Evolutionary conservation across 2,113 vertebrate genomes (phyloP), one percentile per base, ranked within the genome.

Genomic region (Myotis lucifugus): DNA sequence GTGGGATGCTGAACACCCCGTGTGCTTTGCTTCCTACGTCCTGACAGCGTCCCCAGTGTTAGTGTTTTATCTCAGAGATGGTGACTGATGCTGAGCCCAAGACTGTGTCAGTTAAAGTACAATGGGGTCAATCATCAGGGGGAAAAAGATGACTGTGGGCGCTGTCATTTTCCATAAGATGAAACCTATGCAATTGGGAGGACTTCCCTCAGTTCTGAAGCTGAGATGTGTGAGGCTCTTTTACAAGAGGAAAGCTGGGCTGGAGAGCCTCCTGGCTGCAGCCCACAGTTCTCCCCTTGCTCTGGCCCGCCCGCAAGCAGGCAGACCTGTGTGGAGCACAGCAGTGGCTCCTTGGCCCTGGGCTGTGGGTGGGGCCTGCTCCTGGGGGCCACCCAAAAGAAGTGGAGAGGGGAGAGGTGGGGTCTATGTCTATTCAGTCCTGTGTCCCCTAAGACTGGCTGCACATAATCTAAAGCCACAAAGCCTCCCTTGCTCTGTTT

Each of bases 271-370:
- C 72, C 10, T 32, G 4, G 11, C 72, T 76, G 17, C 69, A n/a
- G 1, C 18, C 18, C 27, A 8, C 11, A 9, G 8, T 8, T 9
- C 12, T 7, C 40, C n/a, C 50, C 32, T 34, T 34, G 5, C 11
- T 32, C 40, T 64, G 59, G 61, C 27, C 64, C 14, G 46, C 27
- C 13, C 21, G 13, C 10, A 0, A 0, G 14, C 3, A 32, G 2
- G 0, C 64, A 3, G 6, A 9, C 37, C 18, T 56, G 1, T 8
- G 2, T 8, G 54, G n/a, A 15, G 12, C 46, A 10, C n/a, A 7
- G 67, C 18, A 1, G 27, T 0, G 29, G 34, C 48, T 29, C 69
- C 85, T 52, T 50, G 67, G 23, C 2, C 23, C 23, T n/a, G 10
- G 1, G 23, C 27, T 5, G 8, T 10, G 32, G 52, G n/a, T n/a